These are phyloP conservation scores for Oncorhynchus keta DNA, from an alignment of 2,113 vertebrate species.

Conservation along the genomic window DNA sequence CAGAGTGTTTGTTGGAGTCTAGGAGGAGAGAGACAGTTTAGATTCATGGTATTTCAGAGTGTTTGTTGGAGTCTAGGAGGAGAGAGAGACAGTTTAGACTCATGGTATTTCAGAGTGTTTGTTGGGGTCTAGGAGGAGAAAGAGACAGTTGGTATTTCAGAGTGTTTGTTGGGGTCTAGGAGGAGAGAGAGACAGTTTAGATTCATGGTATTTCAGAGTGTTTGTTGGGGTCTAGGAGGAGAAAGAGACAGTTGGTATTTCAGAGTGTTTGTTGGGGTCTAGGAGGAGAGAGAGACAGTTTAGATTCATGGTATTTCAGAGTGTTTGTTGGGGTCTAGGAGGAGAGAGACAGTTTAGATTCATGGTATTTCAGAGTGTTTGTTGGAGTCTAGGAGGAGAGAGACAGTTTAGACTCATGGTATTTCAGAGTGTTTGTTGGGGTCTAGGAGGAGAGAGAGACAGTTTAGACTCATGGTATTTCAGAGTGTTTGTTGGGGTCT, in stretches of 20 bases:
- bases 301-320: no score
- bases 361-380: slow-evolving; percentile 11
- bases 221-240: background rate
- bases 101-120: background rate
- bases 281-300: no score
- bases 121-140: no score
- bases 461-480: background rate
- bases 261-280: no score
- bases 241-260: background rate
- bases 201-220: background rate
- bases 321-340: background rate
- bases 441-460: background rate
- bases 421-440: slow-evolving; percentile 9
- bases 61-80: background rate
- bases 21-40: background rate
- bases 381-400: background rate
- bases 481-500: background rate
- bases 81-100: no score
- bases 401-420: background rate
- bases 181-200: background rate
- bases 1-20: slow-evolving; percentile 51
- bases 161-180: slow-evolving; percentile 44
- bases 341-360: background rate
- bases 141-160: slow-evolving; percentile 8
- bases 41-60: background rate